Evolutionary conservation across 2,888 invertebrate species (phyloP), one percentile per base, ranked within the genome.

Genomic region (Iphiclides podalirius): DNA sequence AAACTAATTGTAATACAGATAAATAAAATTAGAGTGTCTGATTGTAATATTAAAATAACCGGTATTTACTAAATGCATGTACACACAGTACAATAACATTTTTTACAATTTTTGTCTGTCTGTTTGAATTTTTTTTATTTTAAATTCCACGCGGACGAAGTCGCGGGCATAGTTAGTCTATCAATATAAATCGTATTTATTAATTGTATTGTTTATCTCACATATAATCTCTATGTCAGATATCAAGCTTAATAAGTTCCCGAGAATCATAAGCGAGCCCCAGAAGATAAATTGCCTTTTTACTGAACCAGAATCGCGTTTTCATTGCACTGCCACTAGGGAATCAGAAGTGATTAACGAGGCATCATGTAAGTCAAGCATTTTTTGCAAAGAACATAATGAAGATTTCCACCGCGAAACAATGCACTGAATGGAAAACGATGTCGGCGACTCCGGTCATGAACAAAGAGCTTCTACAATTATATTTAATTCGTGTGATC

Each of bases 371-470:
- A 26, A 41, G 37, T 16, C n/a, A 15, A 34, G 11, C 2, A n/a
- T 49, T 56, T 55, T 55, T 56, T 47, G 40, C 35, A 26, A 43
- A 44, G 37, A 40, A 41, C 15, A 34, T 52, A 47, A 54, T 49
- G 48, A 47, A 44, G 40, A 47, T 39, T 53, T 49, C 39, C 49
- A 35, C 45, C 35, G 52, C 47, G 40, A 49, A 52, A 53, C 52
- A 53, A 53, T 53, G 49, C 41, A 33, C 23, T 47, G 39, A 44
- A 49, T 47, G 46, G 45, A 44, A 50, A 45, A 44, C 28, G 17
- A 14, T 34, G 28, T 39, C 39, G 40, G 40, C 44, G 12, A 44
- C 44, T 44, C 31, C 26, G n/a, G 23, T 37, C 15, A 34, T 34
- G 34, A 49, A 38, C 48, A 43, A 49, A 38, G 38, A 38, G 16